Base-by-base conservation (phyloP, 1,140 invertebrate genomes). In the Batillaria attramentaria region DNA sequence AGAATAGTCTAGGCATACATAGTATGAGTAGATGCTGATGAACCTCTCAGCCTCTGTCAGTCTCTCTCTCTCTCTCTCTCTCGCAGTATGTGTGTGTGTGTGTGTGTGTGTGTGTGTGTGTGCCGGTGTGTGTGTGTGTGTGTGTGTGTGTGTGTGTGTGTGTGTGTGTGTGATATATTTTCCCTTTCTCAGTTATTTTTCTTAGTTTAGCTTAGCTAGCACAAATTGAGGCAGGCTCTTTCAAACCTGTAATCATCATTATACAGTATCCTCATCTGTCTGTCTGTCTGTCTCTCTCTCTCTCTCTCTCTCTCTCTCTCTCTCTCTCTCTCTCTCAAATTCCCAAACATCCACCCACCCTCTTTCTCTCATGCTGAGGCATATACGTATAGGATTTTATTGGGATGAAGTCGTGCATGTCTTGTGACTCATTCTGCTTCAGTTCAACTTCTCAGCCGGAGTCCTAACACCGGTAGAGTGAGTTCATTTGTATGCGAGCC, bases 281-380 rank as follows among this genome's bases (percentile, higher is more conserved):
- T 60, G 8, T 60, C 57, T n/a, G 57, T 60, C 57, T 60, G 8
- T 60, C 6, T 60, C 6, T 60, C 57, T 60, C 57, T 60, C 57
- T 60, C 57, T 60, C 57, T 60, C 6, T 60, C 24, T 60, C 24
- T 24, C 57, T 60, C 57, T 60, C 57, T 60, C 57, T 60, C 57
- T 60, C 6, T 60, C 24, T 60, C 24, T 24, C 6, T 24, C 6
- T 60, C 57, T 60, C 6, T 10, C 57, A 60, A n/a, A n/a, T 60
- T 8, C 8, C 57, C 31, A 6, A 60, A 28, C 31, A 28, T 10
- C 57, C 24, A n/a, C 24, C 20, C 31, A 60, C 31, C 57, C 24
- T 60, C 31, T n/a, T 60, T 28, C 24, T 24, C 24, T 20, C 31
- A 28, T 60, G 24, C 31, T 20, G 24, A 28, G 24, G 57, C 6